phyloP scores from a whole-genome alignment of 2,113 vertebrate species.

The Macrotis lagotis region DNA sequence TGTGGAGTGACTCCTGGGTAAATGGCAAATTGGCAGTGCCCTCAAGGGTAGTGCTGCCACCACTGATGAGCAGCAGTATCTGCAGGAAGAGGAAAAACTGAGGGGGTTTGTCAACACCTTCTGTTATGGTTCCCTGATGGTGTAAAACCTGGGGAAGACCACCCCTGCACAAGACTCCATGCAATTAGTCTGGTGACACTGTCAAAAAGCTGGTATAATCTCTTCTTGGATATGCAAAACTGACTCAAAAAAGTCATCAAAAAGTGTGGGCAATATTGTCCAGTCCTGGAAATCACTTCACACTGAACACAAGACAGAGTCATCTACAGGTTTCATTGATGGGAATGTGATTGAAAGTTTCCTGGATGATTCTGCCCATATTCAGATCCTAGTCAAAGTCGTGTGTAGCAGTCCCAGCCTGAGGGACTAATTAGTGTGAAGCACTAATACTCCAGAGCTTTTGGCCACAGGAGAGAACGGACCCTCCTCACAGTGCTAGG shows the following conservation, averaged over 20 bases:
- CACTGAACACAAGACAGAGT: constrained; percentile 96
- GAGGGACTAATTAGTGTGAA: no score
- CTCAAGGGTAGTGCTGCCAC: constrained; percentile 90
- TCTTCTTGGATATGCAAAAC: constrained; percentile 97
- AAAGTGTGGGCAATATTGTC: constrained; percentile 98
- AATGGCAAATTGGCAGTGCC: no score
- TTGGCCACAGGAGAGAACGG: no score
- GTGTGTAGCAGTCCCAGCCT: no score
- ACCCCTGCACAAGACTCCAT: constrained; percentile 97
- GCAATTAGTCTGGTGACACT: constrained; percentile 97
- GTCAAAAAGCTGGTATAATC: constrained; percentile 98
- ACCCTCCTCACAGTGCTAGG: no score
- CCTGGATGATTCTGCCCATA: no score
- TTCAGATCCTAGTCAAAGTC: no score
- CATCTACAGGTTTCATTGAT: constrained; percentile 96
- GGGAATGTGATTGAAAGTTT: constrained; percentile 98
- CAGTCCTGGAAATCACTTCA: constrained; percentile 99
- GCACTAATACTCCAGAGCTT: no score
- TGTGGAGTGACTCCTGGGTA: no score
- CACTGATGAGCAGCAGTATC: constrained; percentile 95
- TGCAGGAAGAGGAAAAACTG: constrained; percentile 97
- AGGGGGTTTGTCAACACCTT: constrained; percentile 99
- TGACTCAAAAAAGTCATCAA: constrained; percentile 99
- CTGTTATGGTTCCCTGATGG: constrained; percentile 97
- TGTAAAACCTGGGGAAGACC: constrained; percentile 98